A percentile compares a stretch with the other conserved stretches of the same genome.
phyloP scores from a whole-genome alignment of 2,797 vertebrate species.

The Cyprinodon diabolis region DNA sequence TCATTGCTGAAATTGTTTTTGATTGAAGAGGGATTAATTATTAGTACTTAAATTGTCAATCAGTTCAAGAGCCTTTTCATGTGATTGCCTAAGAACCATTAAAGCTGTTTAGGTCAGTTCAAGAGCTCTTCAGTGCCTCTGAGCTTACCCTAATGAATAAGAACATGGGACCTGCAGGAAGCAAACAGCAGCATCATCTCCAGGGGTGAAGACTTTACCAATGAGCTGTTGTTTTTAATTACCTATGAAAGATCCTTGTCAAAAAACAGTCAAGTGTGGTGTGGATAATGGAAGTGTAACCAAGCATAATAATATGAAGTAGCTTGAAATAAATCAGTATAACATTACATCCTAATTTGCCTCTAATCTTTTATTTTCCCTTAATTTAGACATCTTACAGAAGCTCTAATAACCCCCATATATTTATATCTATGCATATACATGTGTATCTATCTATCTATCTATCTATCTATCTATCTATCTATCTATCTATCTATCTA shows the following conservation, averaged over 20 bases:
- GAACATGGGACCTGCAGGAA: constrained; percentile 24
- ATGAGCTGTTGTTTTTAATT: constrained; percentile 30
- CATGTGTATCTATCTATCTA: too few relatives aligned
- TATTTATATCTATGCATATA: too few relatives aligned
- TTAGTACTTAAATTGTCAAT: constrained; percentile 45
- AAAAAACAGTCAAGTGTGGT: background rate
- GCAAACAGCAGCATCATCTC: constrained; percentile 9
- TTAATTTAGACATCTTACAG: constrained; percentile 19
- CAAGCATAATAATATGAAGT: background rate
- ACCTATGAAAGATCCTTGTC: constrained; percentile 9
- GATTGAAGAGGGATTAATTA: constrained; percentile 44
- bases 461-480: too few relatives aligned
- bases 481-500: too few relatives aligned
- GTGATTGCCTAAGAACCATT: constrained; percentile 60
- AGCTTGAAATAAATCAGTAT: background rate
- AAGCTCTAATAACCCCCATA: constrained; percentile 20
- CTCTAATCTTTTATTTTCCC: too few relatives aligned
- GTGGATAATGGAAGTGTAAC: background rate
- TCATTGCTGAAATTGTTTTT: constrained; percentile 28
- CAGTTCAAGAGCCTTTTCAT: constrained; percentile 39
- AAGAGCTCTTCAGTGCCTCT: constrained; percentile 16
- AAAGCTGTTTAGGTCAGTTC: constrained; percentile 32
- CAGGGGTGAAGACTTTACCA: constrained; percentile 57
- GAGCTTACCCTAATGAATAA: constrained; percentile 24
- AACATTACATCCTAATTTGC: background rate